Base-by-base conservation (phyloP, 2,888 invertebrate genomes). In the Alloplasta piceator region DNA sequence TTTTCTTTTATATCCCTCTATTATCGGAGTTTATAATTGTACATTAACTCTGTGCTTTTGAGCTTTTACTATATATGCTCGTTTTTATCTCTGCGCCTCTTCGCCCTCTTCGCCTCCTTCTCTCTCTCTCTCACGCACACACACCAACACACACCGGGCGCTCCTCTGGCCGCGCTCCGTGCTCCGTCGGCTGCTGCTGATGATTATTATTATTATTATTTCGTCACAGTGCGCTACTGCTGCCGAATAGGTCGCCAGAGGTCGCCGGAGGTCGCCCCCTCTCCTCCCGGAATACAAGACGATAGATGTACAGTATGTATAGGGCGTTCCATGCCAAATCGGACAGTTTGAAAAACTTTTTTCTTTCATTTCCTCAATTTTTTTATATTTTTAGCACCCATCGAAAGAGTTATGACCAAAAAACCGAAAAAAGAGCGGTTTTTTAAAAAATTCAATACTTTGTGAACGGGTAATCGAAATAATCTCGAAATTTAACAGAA, bases 111-210 rank as follows among this genome's bases (percentile, higher is more conserved):
- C 48, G 26, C 3, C 26, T 26, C 26, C 3, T 3, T 26, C 26
- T 26, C 26, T 26, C 26, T 26, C 9, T 4, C 41, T 26, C 7
- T 60, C 16, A 26, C 60, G 41, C n/a, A 9, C 41, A n/a, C 5
- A n/a, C 9, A 12, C 36, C 10, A 43, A 12, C 56, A 70, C 63
- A 67, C 36, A 56, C 36, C 26, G 6, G 80, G 41, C 78, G 63
- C 71, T 71, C 68, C 73, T 68, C 66, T 46, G 74, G 38, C 74
- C 58, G n/a, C 48, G 48, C 77, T 48, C 66, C 66, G 56, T 66
- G 55, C 67, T 60, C 70, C 71, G 78, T 78, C 77, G 78, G 72
- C 78, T 78, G 78, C 71, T 78, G 66, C 60, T 41, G 48, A 72
- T 67, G 48, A 73, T 73, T 56, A 64, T 64, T 56, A 48, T 70